Conservation (phyloP, 2,797 vertebrate genomes). For the Cuculus canorus region DNA sequence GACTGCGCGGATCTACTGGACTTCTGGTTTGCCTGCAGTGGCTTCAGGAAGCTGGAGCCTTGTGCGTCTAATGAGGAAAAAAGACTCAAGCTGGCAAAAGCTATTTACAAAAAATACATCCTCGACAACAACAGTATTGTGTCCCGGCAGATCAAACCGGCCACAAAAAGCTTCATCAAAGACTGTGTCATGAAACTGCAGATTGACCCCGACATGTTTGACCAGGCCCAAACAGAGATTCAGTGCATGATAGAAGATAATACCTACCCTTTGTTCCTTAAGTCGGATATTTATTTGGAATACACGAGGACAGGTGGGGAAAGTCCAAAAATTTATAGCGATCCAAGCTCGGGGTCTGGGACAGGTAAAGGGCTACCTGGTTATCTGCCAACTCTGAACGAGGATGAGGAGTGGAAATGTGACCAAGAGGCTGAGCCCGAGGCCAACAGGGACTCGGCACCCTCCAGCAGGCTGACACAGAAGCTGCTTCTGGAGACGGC, state of each 20-base stretch:
- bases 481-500: constrained; percentile 90
- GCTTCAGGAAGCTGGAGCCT: constrained; percentile 92
- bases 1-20: constrained; percentile 93
- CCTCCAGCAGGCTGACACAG: constrained; percentile 85
- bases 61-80: constrained; percentile 89
- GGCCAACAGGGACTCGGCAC: constrained; percentile 76
- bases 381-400: constrained; percentile 90
- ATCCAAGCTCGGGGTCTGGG: constrained; percentile 88
- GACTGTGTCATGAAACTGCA: constrained; percentile 92
- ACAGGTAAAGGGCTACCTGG: constrained; percentile 85
- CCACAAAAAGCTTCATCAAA: constrained; percentile 97
- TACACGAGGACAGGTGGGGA: constrained; percentile 92
- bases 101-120: constrained; percentile 97
- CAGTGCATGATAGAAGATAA: constrained; percentile 96
- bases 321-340: constrained; percentile 90
- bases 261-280: constrained; percentile 96
- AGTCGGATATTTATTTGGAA: constrained; percentile 97
- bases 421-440: constrained; percentile 83
- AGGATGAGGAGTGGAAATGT: constrained; percentile 93
- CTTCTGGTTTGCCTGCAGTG: constrained; percentile 99
- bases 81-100: constrained; percentile 93
- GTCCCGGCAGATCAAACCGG: constrained; percentile 93
- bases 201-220: constrained; percentile 96
- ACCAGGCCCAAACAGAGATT: constrained; percentile 97
- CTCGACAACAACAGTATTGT: constrained; percentile 92